Evolutionary conservation across 2,888 invertebrate species (phyloP), one percentile per base, ranked within the genome.

Genomic region (Chydorus sphaericus): DNA sequence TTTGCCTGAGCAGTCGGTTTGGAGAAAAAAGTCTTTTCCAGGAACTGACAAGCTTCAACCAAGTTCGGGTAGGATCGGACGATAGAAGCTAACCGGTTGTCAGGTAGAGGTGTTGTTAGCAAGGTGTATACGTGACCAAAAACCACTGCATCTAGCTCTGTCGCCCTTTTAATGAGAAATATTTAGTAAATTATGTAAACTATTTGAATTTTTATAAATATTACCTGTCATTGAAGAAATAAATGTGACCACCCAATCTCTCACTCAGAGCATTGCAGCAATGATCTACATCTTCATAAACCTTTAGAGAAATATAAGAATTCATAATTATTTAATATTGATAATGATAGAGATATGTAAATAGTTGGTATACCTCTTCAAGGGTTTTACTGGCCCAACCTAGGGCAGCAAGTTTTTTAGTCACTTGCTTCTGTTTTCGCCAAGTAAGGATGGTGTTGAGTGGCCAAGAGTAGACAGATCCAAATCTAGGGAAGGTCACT

Each of bases 41-140:
- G 81, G 60, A 83, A 77, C 64, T 82, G 79, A 65, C 90, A 88
- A 65, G 92, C 81, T 50, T 82, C 76, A n/a, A 89, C 80, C 37
- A 97, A 75, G 61, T 80, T 79, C 1, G 81, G 77, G 69, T 85
- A 85, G 55, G 78, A 78, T 59, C 84, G 77, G 3, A 96, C 82
- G 6, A 83, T 83, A 57, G 84, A 81, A 0, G 88, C 88, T 53
- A 97, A 75, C 60, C 79, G 77, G 61, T 83, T 82, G 66, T 85
- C 85, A 0, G 92, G 90, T 38, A 96, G 73, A 2, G 85, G 80
- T 5, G 91, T 93, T 7, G 94, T 94, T 58, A 96, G 74, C 62
- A 97, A 83, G 0, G 91, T 87, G 72, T 86, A 97, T n/a, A 97
- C 77, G 71, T 97, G 97, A 0, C 96, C 97, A 75, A 94, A 98